Base-by-base conservation (phyloP, 2,113 vertebrate species). In the Gasterosteus aculeatus region DNA sequence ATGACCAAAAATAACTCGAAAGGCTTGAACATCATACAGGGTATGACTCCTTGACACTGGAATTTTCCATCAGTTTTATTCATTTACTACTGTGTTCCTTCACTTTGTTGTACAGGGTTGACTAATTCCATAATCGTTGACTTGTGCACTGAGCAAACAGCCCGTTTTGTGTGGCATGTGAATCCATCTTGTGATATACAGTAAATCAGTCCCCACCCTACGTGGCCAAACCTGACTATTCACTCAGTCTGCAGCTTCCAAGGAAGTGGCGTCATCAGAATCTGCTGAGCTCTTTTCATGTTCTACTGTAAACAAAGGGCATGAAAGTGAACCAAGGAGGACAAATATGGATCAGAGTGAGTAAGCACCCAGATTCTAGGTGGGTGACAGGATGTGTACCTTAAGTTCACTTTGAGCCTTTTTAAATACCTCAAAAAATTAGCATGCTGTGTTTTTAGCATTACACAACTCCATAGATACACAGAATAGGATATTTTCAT, bases 361-460 rank as follows among this genome's bases (percentile, higher is more conserved):
- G 41, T 64, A 78, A 84, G 67, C 49, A 39, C 38, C 39, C 44
- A 67, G 83, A 79, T 80, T 69, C 78, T 58, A 78, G 58, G 68
- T 75, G 62, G 81, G 72, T 86, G 67, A 78, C 69, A 82, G 87
- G 86, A 89, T 92, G 91, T 92, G 90, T 90, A 87, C 78, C 85
- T 88, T 78, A 90, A 71, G 85, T 86, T 85, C 75, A 58, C 70
- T 76, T 75, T 90, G 89, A 93, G 84, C 90, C 88, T 58, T 85
- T 82, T 84, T 77, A 90, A 88, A 92, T 85, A 77, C 78, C 75
- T 86, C 72, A 54, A 88, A 88, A 88, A 80, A 85, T 86, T 78
- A 68, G 75, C 58, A 69, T 87, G 81, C 94, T 93, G 92, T 96
- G 84, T 93, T 87, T 93, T 91, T 86, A 95, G 92, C 91, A 93